Base-by-base conservation (phyloP, 2,888 invertebrate genomes). In the Ormyrus labotus region DNA sequence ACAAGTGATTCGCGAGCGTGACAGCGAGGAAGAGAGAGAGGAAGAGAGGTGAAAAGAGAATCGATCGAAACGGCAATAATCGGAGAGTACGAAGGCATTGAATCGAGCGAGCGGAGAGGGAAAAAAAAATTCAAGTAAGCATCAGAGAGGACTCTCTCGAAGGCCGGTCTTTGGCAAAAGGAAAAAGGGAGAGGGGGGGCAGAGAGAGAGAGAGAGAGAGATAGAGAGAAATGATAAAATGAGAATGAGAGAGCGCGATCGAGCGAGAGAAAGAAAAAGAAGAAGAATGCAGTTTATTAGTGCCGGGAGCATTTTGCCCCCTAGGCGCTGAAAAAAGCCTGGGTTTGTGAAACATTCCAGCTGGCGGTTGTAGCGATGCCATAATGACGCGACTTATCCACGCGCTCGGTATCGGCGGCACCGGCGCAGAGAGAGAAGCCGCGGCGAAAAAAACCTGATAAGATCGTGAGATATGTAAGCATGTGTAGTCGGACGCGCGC, bases 251-350 rank as follows among this genome's bases (percentile, higher is more conserved):
- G 65, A 78, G 72, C 50, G 47, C 58, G 72, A 73, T 53, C 13
- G 67, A 72, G 51, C 53, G 68, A 68, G 72, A 61, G 50, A 64
- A 64, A 68, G 71, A 83, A 69, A 82, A 73, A 78, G 78, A 68
- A 78, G 82, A 80, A 69, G 78, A 81, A 80, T 80, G 80, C 80
- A 76, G 80, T 80, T 80, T 80, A 80, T 80, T 80, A 80, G 80
- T 76, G 76, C 74, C 57, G 61, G 71, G 68, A 71, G 80, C 75
- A 80, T 80, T 80, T 80, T 80, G 76, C 71, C 71, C 72, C 69
- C 80, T 67, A 67, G 76, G 75, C 67, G 10, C 11, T 76, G 53
- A 75, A 80, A 76, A 75, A 76, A 71, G 68, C 69, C 50, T 51
- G 71, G 61, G 70, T 80, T 76, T 80, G 75, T 57, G 76, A 80